Base-by-base conservation (phyloP, 2,888 invertebrate genomes). In the Synergus laeviventris region DNA sequence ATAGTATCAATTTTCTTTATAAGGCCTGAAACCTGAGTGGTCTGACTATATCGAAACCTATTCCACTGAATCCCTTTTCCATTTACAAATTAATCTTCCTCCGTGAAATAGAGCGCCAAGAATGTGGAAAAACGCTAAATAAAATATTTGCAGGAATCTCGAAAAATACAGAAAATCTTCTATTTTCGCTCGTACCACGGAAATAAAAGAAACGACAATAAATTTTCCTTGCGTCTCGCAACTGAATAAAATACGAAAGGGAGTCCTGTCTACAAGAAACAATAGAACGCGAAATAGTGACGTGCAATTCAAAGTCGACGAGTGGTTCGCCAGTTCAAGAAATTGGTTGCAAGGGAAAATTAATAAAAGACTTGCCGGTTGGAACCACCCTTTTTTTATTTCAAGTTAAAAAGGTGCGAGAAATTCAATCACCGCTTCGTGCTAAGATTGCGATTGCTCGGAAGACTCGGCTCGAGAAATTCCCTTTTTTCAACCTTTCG, bases 371-470 rank as follows among this genome's bases (percentile, higher is more conserved):
- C 45, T 70, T 70, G 36, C 49, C 31, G 31, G 36, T 49, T 49
- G n/a, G 49, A 70, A 70, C 9, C 24, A 70, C 45, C 18, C 49
- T 54, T 49, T 49, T 45, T 70, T 49, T 12, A 45, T 45, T 70
- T 49, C 7, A 45, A 70, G 31, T 70, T 49, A 70, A 70, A 70
- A 49, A 49, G 49, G 70, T 49, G 70, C 70, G 49, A 70, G 70
- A 70, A 70, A 70, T 70, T 70, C 70, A 70, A 70, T 70, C 70
- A 70, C 70, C 31, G 70, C n/a, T 70, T 45, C 45, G 45, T n/a
- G 21, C 42, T 45, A 66, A n/a, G 36, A 49, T 49, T 31, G 36
- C 49, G 70, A n/a, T n/a, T n/a, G 49, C 36, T 31, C 8, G 49
- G 49, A 18, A 70, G 49, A 54, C 70, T 45, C 70, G 49, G 70